Evolutionary conservation across 2,797 vertebrate genomes (phyloP).

Genomic region (Alectoris magna): DNA sequence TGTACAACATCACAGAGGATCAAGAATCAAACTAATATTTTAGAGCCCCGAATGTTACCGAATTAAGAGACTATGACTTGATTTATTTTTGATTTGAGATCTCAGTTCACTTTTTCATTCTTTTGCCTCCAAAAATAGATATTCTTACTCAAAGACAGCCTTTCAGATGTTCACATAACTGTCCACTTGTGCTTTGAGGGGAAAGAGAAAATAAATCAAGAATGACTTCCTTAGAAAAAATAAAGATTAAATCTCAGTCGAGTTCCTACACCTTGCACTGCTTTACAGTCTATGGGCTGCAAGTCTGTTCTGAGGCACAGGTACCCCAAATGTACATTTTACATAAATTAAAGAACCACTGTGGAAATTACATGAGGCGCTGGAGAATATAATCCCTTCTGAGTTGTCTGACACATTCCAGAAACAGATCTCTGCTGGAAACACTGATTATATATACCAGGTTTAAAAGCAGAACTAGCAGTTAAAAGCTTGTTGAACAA

Average conservation of each 20-base stretch:
- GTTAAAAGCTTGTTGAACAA: slow-evolving; percentile 66
- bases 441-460: slow-evolving; percentile 8
- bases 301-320: background rate
- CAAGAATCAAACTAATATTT: background rate
- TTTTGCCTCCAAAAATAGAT: background rate
- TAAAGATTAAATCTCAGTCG: background rate
- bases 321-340: background rate
- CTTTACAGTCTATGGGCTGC: background rate
- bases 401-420: background rate
- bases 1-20: background rate
- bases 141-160: background rate
- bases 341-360: background rate
- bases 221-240: background rate
- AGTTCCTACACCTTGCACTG: background rate
- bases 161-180: background rate
- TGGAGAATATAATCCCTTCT: background rate
- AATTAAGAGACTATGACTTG: background rate
- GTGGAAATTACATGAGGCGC: background rate
- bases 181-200: background rate
- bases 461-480: slow-evolving; percentile 32
- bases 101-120: background rate
- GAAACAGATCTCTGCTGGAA: slow-evolving; percentile 17
- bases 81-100: background rate
- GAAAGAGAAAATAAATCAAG: background rate
- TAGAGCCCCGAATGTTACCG: background rate